phyloP scores from a whole-genome alignment of 2,888 invertebrate genomes.

The Eupeodes latifasciatus region DNA sequence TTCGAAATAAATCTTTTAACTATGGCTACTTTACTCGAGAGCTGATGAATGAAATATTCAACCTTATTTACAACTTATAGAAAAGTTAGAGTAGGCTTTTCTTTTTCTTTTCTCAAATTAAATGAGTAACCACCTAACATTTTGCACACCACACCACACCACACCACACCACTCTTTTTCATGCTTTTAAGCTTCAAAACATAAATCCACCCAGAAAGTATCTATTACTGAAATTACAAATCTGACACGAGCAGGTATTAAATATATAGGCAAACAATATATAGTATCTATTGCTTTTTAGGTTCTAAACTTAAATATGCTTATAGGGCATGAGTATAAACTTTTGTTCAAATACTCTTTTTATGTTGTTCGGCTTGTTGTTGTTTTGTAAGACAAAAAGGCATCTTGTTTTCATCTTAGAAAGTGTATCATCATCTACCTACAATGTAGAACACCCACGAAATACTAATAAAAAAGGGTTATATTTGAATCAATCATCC shows the following conservation, averaged over 20 bases:
- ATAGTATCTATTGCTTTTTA: background rate
- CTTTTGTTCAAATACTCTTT: constrained; percentile 3
- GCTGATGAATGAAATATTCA: background rate
- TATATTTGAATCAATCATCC: background rate
- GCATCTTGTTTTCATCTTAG: background rate
- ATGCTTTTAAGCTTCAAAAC: background rate
- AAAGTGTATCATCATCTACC: background rate
- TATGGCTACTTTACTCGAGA: background rate
- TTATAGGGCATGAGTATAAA: constrained; percentile 1
- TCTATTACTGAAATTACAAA: constrained; percentile 11
- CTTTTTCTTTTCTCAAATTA: background rate
- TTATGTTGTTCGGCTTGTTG: no score
- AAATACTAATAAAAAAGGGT: background rate
- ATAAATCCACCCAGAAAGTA: background rate
- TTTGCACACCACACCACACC: background rate
- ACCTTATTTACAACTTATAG: background rate
- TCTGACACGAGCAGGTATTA: background rate
- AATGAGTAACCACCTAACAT: background rate
- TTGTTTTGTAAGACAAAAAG: background rate
- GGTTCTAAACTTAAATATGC: constrained; percentile 8
- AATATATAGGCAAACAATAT: background rate
- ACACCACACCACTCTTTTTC: background rate
- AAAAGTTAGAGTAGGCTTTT: no score
- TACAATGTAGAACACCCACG: background rate
- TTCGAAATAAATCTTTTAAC: constrained; percentile 5